A percentile compares a stretch with the other conserved stretches of the same genome.
Conservation (phyloP, 53 echinoderm and acorn worm species). For the Holothuria leucospilota region DNA sequence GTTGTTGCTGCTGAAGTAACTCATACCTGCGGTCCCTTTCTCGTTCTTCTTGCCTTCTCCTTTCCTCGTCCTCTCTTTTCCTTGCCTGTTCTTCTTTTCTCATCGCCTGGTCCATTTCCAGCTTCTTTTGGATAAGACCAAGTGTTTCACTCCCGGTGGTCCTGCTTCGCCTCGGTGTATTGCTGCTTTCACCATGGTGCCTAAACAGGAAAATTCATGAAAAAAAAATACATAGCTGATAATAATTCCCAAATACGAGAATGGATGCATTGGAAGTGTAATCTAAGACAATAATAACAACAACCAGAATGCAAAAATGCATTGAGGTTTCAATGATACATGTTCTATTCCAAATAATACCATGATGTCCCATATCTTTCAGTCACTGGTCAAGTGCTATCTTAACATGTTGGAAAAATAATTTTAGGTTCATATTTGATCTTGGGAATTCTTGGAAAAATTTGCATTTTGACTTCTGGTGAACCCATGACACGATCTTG, state of each 20-base stretch:
- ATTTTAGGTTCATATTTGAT: too few species aligned
- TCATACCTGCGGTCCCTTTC: conserved; percentile 52
- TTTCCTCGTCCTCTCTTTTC: conserved; percentile 34
- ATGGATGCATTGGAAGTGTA: too few species aligned
- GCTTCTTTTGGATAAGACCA: conserved; percentile 42
- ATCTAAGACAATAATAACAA: too few species aligned
- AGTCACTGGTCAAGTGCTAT: too few species aligned
- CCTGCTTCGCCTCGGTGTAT: conserved; percentile 40
- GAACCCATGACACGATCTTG: too few species aligned
- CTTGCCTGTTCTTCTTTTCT: conserved; percentile 24
- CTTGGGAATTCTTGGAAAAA: too few species aligned
- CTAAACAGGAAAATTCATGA: conserved; percentile 25
- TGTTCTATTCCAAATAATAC: too few species aligned
- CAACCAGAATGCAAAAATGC: too few species aligned
- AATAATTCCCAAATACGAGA: conserved; percentile 30
- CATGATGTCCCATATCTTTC: too few species aligned
- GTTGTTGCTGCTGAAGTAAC: conserved; percentile 47
- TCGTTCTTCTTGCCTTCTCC: conserved; percentile 41
- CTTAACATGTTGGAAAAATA: too few species aligned
- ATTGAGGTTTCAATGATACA: too few species aligned
- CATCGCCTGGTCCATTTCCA: conserved; percentile 37
- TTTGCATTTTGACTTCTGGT: too few species aligned
- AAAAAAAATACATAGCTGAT: conserved; percentile 15
- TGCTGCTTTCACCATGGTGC: conserved; percentile 50
- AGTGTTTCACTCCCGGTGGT: conserved; percentile 50